Evolutionary conservation across 2,888 invertebrate species (phyloP).

Genomic region (Steromphala cineraria): DNA sequence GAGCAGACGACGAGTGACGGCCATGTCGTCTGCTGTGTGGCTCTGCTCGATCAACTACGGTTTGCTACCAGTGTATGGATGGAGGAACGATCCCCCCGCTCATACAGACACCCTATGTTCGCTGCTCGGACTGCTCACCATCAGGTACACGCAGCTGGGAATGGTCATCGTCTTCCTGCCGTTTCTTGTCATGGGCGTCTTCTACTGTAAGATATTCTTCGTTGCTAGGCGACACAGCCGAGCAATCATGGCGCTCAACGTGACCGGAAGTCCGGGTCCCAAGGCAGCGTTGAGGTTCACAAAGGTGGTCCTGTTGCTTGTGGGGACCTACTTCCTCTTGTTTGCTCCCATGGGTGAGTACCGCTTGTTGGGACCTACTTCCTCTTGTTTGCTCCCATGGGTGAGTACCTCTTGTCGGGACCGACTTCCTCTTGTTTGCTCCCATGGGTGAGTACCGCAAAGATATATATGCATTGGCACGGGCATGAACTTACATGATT

Average conservation of each 20-base stretch:
- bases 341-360: slow-evolving; percentile 23
- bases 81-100: not conserved
- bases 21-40: slow-evolving; percentile 4
- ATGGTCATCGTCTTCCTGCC: slow-evolving; percentile 12
- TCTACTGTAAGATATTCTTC: slow-evolving; percentile 22
- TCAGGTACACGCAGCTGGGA: not conserved
- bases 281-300: slow-evolving; percentile 25
- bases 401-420: slow-evolving; percentile 4
- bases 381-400: slow-evolving; percentile 18
- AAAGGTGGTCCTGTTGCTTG: slow-evolving; percentile 20
- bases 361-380: slow-evolving; percentile 14
- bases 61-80: slow-evolving; percentile 3
- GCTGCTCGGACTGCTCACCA: not conserved
- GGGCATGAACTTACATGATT: no score
- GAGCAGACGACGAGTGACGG: not conserved
- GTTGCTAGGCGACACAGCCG: slow-evolving; percentile 19
- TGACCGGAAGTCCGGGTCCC: not conserved
- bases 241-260: not conserved
- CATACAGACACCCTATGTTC: not conserved
- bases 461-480: no score
- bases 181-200: not conserved
- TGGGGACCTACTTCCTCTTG: slow-evolving; percentile 21
- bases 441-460: slow-evolving; percentile 15
- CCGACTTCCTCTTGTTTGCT: slow-evolving; percentile 20
- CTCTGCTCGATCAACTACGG: not conserved